Evolutionary conservation across 2,888 invertebrate genomes (phyloP).

Genomic region (Biston betularia): DNA sequence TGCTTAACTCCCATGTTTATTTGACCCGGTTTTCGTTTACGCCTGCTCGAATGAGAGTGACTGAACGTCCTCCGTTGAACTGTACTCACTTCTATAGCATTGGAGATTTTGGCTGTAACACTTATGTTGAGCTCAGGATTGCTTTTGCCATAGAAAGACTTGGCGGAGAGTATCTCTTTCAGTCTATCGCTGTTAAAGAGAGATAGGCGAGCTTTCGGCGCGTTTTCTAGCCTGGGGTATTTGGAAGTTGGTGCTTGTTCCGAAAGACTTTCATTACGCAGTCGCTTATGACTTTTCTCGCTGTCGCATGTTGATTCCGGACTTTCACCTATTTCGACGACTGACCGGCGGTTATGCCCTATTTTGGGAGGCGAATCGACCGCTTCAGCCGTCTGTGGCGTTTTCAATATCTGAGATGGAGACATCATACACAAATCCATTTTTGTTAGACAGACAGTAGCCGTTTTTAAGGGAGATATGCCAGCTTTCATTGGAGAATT

Average conservation of each 20-base stretch:
- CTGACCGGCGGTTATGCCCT: constrained; percentile 66
- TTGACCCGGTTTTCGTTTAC: constrained; percentile 80
- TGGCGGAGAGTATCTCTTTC: constrained; percentile 82
- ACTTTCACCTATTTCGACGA: constrained; percentile 73
- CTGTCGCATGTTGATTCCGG: constrained; percentile 72
- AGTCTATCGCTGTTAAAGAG: constrained; percentile 76
- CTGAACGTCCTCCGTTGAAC: constrained; percentile 59
- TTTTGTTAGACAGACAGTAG: constrained; percentile 70
- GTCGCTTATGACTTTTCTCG: constrained; percentile 74
- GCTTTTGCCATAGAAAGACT: constrained; percentile 85
- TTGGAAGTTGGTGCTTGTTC: constrained; percentile 70
- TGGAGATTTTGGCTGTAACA: constrained; percentile 65
- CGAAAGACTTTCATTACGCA: constrained; percentile 68
- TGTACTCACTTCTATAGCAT: constrained; percentile 66
- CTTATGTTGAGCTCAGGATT: constrained; percentile 72
- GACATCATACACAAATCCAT: constrained; percentile 72
- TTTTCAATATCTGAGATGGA: constrained; percentile 76
- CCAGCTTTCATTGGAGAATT: constrained; percentile 51
- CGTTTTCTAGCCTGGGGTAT: constrained; percentile 68
- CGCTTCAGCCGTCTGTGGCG: constrained; percentile 71
- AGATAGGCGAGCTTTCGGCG: constrained; percentile 77
- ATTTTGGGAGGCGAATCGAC: constrained; percentile 77
- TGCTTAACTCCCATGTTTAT: constrained; percentile 90
- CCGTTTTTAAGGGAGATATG: constrained; percentile 62
- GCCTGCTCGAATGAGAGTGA: constrained; percentile 61